Evolutionary conservation across 2,888 invertebrate species (phyloP), one percentile per base, ranked within the genome.

Genomic region (Flexamia atlantica): DNA sequence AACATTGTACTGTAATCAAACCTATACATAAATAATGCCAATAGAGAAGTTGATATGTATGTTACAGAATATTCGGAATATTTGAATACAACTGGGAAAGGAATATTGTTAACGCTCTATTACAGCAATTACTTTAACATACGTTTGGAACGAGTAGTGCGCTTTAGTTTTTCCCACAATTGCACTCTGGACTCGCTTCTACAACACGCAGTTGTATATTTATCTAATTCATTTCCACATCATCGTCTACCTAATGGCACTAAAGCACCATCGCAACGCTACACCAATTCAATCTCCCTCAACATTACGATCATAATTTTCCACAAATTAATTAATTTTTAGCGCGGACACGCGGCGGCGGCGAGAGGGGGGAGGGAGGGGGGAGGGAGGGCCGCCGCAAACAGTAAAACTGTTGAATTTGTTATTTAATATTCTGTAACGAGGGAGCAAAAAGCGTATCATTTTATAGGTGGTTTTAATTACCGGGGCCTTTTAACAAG

Each of bases 361-460:
- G 64, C 28, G 64, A 1, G 64, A 1, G 28, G 28, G 60, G 25
- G 23, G 57, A 17, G 20, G 57, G 20, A 57, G 57, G 23, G 3
- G 57, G 64, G 28, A 30, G 64, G 57, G 57, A 23, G 7, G 20
- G 57, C 57, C 20, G 76, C 76, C 79, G n/a, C 79, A 79, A 76
- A 79, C 79, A 57, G 79, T 57, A 57, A 79, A 79, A 79, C 50
- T 79, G 79, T 79, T 79, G 79, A 79, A 79, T 79, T 79, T 79
- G 79, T 79, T 79, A 79, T 79, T 79, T 79, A 79, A 79, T 79
- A 79, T 50, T 79, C 79, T 57, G 57, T 79, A 79, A 79, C 79
- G 57, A 36, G 79, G 57, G 79, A 28, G 50, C 79, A 57, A 79
- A 79, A 79, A 57, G 79, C 79, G 79, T 79, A 79, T 79, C 79